phyloP scores from a whole-genome alignment of 2,888 invertebrate species.

The Hyposoter dolosus region DNA sequence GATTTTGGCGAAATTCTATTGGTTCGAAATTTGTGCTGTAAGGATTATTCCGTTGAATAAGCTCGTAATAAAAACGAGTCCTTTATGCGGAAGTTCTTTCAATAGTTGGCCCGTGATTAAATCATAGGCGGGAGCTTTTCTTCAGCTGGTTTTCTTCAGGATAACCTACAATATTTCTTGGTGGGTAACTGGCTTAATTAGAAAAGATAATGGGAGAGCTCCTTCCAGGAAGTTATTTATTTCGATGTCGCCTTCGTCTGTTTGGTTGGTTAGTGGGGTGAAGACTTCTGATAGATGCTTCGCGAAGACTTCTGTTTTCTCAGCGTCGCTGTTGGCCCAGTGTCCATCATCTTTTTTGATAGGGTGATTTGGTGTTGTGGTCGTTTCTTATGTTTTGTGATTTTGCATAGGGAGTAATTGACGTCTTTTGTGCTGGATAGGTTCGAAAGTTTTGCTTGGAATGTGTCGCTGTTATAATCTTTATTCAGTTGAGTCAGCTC shows the following conservation, averaged over 20 bases:
- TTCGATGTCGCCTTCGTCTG: neutral
- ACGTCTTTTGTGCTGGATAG: constrained; percentile 26
- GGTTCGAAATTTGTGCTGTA: no score
- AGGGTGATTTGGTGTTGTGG: constrained; percentile 59
- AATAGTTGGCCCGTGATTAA: no score
- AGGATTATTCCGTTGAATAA: no score
- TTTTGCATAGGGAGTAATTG: constrained; percentile 72
- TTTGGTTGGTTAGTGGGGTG: constrained; percentile 64
- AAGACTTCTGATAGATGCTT: constrained; percentile 68
- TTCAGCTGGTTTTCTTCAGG: constrained; percentile 47
- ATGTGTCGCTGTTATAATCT: constrained; percentile 31
- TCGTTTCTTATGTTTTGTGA: constrained; percentile 66
- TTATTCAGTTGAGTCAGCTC: constrained; percentile 49
- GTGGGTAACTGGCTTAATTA: constrained; percentile 21
- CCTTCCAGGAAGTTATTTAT: neutral
- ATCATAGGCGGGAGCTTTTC: no score
- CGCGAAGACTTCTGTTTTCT: constrained; percentile 71
- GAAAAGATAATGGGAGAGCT: constrained; percentile 15
- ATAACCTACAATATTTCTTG: constrained; percentile 18
- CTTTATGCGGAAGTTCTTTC: no score
- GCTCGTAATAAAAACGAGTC: no score
- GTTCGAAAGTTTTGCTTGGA: constrained; percentile 50
- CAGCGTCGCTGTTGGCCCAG: constrained; percentile 68
- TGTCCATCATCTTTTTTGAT: constrained; percentile 60
- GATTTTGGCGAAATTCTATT: constrained; percentile 71